A percentile compares a stretch with the other conserved stretches of the same genome.
Conservation (phyloP, 2,888 invertebrate genomes). For the Meteorus colon region DNA sequence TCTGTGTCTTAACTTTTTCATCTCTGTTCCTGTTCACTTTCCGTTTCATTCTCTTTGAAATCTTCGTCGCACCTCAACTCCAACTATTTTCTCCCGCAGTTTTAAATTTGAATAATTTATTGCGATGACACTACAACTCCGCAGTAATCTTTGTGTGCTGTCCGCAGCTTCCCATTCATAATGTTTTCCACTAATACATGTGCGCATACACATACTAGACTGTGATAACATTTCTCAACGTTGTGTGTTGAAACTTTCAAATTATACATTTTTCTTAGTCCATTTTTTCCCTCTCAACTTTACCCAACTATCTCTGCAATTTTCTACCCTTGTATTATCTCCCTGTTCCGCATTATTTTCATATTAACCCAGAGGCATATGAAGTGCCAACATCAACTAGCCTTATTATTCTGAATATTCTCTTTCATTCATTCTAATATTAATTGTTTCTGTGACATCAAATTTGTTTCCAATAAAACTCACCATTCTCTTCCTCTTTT, state of each 20-base stretch:
- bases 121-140: constrained; percentile 28
- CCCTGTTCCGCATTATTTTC: not conserved
- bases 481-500: constrained; percentile 56
- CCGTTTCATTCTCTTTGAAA: not conserved
- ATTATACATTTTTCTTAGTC: not conserved
- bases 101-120: constrained; percentile 45
- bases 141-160: constrained; percentile 36
- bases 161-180: not conserved
- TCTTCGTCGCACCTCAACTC: not conserved
- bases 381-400: not conserved
- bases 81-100: not conserved
- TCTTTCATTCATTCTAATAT: not conserved
- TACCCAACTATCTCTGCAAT: not conserved
- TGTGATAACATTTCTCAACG: not conserved
- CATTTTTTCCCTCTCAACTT: not conserved
- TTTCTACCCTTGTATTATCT: not conserved
- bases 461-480: constrained; percentile 33
- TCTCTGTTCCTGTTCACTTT: not conserved
- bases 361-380: constrained; percentile 9
- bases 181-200: constrained; percentile 20
- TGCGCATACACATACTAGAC: not conserved
- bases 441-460: not conserved
- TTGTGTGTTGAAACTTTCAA: not conserved
- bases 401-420: not conserved
- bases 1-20: not conserved